Conservation (phyloP, 2,113 vertebrate genomes). For the Caracal caracal region DNA sequence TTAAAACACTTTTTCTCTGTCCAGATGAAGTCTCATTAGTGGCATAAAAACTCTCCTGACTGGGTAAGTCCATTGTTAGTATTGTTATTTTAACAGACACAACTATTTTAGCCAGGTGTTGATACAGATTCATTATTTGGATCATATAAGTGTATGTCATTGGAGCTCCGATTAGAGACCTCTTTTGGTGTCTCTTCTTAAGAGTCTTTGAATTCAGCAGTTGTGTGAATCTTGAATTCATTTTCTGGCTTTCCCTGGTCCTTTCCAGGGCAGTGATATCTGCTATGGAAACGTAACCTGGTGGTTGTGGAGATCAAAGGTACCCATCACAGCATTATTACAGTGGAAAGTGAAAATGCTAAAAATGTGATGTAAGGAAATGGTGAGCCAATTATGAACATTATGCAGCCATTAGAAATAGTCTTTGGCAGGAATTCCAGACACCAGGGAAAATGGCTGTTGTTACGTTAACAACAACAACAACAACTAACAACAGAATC, state of each 20-base stretch:
- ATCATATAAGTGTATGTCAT: background rate
- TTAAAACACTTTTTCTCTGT: background rate
- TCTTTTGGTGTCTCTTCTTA: background rate
- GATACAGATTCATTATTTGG: background rate
- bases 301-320: background rate
- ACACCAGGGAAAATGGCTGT: background rate
- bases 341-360: background rate
- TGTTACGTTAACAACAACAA: background rate
- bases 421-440: conserved; percentile 37
- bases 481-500: background rate
- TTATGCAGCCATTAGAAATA: background rate
- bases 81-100: background rate
- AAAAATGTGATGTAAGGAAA: background rate
- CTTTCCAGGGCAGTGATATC: background rate
- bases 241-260: background rate
- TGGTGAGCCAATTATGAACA: background rate
- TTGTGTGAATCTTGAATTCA: background rate
- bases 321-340: background rate
- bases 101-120: background rate
- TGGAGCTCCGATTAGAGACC: background rate
- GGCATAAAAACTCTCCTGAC: background rate
- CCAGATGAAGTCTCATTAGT: background rate
- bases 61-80: background rate
- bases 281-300: background rate
- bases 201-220: background rate